phyloP scores from a whole-genome alignment of 2,797 vertebrate species.

The Austrolebias charrua region DNA sequence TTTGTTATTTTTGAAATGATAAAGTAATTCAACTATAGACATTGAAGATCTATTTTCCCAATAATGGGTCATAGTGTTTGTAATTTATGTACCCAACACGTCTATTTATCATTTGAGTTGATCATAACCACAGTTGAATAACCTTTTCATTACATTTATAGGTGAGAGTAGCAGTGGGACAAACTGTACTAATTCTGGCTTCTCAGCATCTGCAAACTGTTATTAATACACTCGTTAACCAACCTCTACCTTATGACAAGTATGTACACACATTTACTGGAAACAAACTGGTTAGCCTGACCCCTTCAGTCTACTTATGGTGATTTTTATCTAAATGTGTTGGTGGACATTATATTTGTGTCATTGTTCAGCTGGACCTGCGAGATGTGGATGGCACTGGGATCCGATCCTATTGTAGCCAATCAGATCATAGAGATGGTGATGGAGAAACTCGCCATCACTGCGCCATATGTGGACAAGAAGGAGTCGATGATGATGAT shows the following conservation, averaged over 20 bases:
- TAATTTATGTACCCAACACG: background rate
- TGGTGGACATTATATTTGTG: background rate
- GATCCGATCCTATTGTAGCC: constrained; percentile 83
- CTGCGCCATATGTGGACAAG: constrained; percentile 88
- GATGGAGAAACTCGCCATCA: constrained; percentile 84
- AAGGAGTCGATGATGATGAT: constrained; percentile 85
- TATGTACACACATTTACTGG: constrained; percentile 41
- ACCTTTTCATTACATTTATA: constrained; percentile 20
- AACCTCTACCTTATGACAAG: constrained; percentile 90
- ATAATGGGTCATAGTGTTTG: background rate
- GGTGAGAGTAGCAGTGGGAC: constrained; percentile 85
- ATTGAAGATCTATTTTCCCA: constrained; percentile 1
- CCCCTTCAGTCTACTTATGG: background rate
- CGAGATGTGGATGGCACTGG: constrained; percentile 90
- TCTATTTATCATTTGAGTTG: background rate
- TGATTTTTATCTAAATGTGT: background rate
- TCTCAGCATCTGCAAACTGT: constrained; percentile 86
- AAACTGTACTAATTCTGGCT: constrained; percentile 87
- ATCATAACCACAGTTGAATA: background rate
- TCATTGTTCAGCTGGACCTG: constrained; percentile 80
- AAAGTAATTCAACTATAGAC: background rate
- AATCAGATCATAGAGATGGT: constrained; percentile 87
- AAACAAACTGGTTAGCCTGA: background rate
- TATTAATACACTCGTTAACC: constrained; percentile 83
- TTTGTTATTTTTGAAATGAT: no score